A percentile compares a stretch with the other conserved stretches of the same genome.
These are phyloP conservation scores for Tretioscincus oriximinensis DNA, from an alignment of 2,113 vertebrate genomes.

Conservation along the genomic window DNA sequence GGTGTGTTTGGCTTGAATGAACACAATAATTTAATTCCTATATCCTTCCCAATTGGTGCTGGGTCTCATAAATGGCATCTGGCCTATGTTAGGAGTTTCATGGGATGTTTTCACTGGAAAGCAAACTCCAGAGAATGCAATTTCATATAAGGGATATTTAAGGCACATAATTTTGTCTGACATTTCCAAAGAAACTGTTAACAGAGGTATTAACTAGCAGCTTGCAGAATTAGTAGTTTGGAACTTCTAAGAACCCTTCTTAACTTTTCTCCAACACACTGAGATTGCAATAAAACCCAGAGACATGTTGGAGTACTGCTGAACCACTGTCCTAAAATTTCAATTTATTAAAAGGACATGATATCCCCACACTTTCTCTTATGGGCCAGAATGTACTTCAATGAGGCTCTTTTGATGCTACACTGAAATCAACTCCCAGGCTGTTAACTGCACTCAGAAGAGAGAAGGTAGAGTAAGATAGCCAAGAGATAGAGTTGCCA, in stretches of 20 bases:
- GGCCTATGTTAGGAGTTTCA: slow-evolving; percentile 6
- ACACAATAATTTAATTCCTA: slow-evolving; percentile 16
- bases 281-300: too few relatives aligned
- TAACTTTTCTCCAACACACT: too few relatives aligned
- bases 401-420: too few relatives aligned
- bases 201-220: not conserved
- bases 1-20: slow-evolving; percentile 4
- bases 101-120: slow-evolving; percentile 2
- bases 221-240: not conserved
- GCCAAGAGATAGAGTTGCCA: too few relatives aligned
- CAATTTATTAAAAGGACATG: too few relatives aligned
- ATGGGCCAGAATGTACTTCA: too few relatives aligned
- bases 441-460: too few relatives aligned
- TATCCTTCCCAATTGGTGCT: slow-evolving; percentile 24
- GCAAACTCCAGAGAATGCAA: not conserved
- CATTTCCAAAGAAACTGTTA: not conserved
- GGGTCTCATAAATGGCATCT: slow-evolving; percentile 34
- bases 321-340: too few relatives aligned
- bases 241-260: not conserved
- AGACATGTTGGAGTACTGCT: too few relatives aligned
- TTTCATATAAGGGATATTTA: not conserved
- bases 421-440: too few relatives aligned
- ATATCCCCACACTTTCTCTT: too few relatives aligned
- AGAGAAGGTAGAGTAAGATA: too few relatives aligned
- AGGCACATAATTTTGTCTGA: not conserved